phyloP scores from a whole-genome alignment of 2,797 vertebrate species.

The Gallinago stenura region DNA sequence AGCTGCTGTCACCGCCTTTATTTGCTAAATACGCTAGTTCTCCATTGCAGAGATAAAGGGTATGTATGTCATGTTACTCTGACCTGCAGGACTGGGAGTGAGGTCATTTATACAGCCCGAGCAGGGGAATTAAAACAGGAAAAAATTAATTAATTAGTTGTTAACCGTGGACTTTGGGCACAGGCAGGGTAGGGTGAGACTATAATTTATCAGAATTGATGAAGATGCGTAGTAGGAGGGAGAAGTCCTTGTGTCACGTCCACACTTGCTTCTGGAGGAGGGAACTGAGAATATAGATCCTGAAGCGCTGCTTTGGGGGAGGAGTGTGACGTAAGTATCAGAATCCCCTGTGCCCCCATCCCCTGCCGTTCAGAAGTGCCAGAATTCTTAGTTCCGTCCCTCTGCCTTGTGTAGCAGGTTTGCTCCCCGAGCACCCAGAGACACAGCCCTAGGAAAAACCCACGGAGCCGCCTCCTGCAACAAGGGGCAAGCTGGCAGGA shows the following conservation, averaged over 20 bases:
- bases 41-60: slow-evolving; percentile 28
- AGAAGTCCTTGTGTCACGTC: background rate
- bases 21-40: slow-evolving; percentile 34
- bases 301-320: background rate
- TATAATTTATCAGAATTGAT: background rate
- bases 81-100: background rate
- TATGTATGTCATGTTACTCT: background rate
- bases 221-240: background rate
- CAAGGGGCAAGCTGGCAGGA: background rate
- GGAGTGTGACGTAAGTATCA: background rate
- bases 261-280: background rate
- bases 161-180: background rate
- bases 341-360: background rate
- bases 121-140: background rate
- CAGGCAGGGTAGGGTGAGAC: background rate
- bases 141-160: background rate
- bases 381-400: background rate
- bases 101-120: background rate
- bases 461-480: background rate
- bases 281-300: background rate
- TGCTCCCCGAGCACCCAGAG: background rate
- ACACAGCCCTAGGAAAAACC: background rate
- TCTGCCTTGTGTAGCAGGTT: background rate
- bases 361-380: background rate
- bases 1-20: slow-evolving; percentile 49